Conservation (phyloP, 2,888 invertebrate species). For the Troides aeacus region DNA sequence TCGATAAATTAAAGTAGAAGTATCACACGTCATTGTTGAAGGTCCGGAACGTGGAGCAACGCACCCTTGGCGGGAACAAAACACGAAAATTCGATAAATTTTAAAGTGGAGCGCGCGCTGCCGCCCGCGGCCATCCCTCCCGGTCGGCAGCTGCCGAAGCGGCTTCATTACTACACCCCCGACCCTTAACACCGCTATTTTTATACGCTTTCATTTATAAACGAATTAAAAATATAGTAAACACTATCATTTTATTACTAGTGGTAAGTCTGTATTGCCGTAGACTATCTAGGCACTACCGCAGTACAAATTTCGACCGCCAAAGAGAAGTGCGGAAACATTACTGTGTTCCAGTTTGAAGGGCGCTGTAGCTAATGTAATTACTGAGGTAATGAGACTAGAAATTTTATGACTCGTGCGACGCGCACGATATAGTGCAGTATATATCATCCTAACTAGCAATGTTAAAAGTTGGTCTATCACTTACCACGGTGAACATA, state of each 20-base stretch:
- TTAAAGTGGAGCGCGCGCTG: constrained; percentile 62
- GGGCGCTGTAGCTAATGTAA: no score
- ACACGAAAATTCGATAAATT: constrained; percentile 76
- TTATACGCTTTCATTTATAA: constrained; percentile 37
- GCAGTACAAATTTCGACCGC: no score
- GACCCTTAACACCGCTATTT: constrained; percentile 35
- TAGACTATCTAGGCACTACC: no score
- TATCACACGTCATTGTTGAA: constrained; percentile 1
- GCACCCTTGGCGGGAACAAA: constrained; percentile 39
- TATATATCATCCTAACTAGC: no score
- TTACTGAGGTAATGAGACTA: no score
- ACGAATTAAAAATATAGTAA: constrained; percentile 6
- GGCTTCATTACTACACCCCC: constrained; percentile 36
- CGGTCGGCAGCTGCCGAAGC: constrained; percentile 51
- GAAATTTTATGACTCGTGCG: no score
- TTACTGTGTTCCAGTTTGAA: no score
- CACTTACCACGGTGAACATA: no score
- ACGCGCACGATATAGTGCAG: no score
- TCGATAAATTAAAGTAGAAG: constrained; percentile 5
- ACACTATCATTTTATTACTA: not conserved
- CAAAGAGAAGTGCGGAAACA: no score
- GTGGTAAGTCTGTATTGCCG: no score
- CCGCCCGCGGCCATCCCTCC: constrained; percentile 55
- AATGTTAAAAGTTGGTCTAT: no score
- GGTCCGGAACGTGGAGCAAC: constrained; percentile 29